Evolutionary conservation across 2,797 vertebrate species (phyloP).

Genomic region (Anguilla marmorata): DNA sequence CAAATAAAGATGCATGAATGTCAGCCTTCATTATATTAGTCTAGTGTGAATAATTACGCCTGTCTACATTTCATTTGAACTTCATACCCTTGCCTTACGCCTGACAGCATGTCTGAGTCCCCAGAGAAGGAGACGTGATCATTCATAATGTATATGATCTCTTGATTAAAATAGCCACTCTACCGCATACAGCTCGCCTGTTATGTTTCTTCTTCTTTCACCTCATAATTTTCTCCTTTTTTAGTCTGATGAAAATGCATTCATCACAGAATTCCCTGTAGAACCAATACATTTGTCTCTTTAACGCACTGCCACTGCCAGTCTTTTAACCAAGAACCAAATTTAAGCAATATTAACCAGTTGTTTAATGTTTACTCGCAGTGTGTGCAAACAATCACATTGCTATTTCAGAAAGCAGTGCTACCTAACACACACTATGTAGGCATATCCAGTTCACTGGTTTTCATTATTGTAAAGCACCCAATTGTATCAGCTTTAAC

Average conservation of each 20-base stretch:
- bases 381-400: too few relatives aligned
- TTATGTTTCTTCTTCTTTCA: not conserved
- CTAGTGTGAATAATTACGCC: not conserved
- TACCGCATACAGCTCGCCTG: not conserved
- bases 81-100: not conserved
- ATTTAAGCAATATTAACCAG: too few relatives aligned
- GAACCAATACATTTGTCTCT: not conserved
- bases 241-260: not conserved
- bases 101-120: not conserved
- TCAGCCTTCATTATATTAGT: not conserved
- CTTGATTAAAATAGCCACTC: constrained; percentile 10
- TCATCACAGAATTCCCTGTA: not conserved
- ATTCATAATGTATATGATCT: constrained; percentile 20
- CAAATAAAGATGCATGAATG: not conserved
- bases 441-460: not conserved
- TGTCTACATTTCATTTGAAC: not conserved
- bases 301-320: not conserved
- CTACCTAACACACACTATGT: not conserved
- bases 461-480: not conserved
- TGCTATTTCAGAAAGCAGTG: not conserved
- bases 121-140: not conserved
- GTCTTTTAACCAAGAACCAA: not conserved
- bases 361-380: not conserved
- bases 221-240: not conserved
- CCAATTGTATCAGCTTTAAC: not conserved